Evolutionary conservation across 2,113 vertebrate genomes (phyloP), one percentile per base, ranked within the genome.

Genomic region (Varanus salvator): DNA sequence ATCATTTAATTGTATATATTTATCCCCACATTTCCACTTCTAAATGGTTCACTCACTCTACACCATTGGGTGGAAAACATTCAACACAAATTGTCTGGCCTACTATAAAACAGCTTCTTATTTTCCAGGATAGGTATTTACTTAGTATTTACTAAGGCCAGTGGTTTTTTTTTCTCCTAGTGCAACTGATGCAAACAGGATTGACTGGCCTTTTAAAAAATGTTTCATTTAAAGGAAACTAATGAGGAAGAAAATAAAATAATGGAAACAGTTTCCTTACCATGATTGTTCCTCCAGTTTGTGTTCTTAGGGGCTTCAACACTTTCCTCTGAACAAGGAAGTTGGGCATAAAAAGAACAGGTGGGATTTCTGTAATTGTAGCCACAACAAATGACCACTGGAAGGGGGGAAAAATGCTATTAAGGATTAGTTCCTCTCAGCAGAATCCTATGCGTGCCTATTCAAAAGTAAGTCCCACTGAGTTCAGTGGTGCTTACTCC

Each of bases 221-320:
- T 19, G n/a, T 75, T 71, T 34, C 34, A 90, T 64, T 2, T 27
- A 0, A 0, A 54, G 31, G 0, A 6, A 64, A 60, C 6, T 34
- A 84, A 29, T 76, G 92, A 69, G 87, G 54, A 54, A 25, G 3
- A 38, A 84, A 75, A 60, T 25, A 52, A 17, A 68, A 76, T 48
- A 52, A 74, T 50, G 64, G 72, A 86, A 54, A 77, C 9, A 27
- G 29, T 48, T 21, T 71, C 25, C 96, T 93, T 97, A 99, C 99
- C 99, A 99, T 99, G 89, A 99, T 99, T 31, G 99, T 99, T 90
- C 99, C 99, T 95, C 99, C 98, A 0, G 99, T 99, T 96, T 99
- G 99, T 15, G 97, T 99, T 91, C 98, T 97, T 0, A 99, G 96
- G 14, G 99, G 99, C 88, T 96, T 98, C 91, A 99, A 95, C 69